Evolutionary conservation across 1,140 invertebrate species (phyloP).

Genomic region (Pseudachorutes palmiensis): DNA sequence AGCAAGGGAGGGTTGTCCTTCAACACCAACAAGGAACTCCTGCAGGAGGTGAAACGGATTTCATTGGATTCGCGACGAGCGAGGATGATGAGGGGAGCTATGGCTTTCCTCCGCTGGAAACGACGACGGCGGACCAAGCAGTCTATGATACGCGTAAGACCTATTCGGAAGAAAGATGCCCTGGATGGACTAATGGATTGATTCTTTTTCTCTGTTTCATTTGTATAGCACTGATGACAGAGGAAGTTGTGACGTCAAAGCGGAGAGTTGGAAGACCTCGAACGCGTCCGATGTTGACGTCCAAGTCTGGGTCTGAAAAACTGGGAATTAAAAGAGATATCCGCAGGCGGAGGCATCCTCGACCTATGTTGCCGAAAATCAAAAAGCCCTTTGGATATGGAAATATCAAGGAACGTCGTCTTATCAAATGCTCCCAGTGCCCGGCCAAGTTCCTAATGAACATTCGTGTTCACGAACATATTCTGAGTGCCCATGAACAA

Average conservation of each 20-base stretch:
- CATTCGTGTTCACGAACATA: not conserved
- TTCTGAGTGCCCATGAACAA: not conserved
- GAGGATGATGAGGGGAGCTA: not conserved
- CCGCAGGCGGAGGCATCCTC: too few species aligned
- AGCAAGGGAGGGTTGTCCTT: not conserved
- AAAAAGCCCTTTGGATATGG: slow-evolving; percentile 8
- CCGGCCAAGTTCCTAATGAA: not conserved
- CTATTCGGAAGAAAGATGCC: not conserved
- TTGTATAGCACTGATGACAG: not conserved
- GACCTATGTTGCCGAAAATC: not conserved
- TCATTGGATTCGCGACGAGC: not conserved
- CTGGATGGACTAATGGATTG: not conserved
- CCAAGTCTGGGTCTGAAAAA: not conserved
- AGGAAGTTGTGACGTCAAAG: slow-evolving; percentile 4
- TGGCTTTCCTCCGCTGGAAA: not conserved
- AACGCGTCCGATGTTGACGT: not conserved
- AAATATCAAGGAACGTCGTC: not conserved
- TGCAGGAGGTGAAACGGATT: not conserved
- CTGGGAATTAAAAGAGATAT: not conserved
- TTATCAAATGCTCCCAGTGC: not conserved
- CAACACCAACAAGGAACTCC: not conserved
- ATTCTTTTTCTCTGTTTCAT: not conserved
- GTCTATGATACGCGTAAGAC: not conserved
- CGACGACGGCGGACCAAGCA: not conserved
- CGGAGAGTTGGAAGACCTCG: not conserved